Base-by-base conservation (phyloP, 53 echinoderm and acorn worm species). In the Stichopus horrens region DNA sequence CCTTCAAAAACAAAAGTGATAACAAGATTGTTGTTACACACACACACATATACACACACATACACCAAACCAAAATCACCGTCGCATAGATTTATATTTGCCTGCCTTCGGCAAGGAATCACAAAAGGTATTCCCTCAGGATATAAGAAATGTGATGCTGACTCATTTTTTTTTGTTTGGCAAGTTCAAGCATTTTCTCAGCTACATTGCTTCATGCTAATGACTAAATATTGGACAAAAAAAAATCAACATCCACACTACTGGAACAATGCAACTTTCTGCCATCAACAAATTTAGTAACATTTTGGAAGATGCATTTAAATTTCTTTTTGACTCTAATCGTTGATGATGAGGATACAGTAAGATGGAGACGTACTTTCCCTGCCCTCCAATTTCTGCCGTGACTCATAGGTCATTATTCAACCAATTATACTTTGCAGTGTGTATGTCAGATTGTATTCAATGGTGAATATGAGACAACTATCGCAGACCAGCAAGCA, bases 351-450 rank as follows among this genome's bases (percentile, higher is more conserved):
- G 37, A 37, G 37, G 20, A 14, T 74, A 14, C 14, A 73, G 13
- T 6, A n/a, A 71, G 14, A 74, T 55, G 56, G 6, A 14, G 55
- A 79, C 8, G 55, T 8, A 55, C 79, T 55, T 79, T 19, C 37
- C 16, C 53, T 37, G 19, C 79, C 20, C 79, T 79, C 16, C 7
- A n/a, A 79, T 55, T 21, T 55, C 79, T 14, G 52, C 79, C 9
- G 23, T 55, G 79, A 79, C 79, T 79, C 79, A 79, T 16, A 79
- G 56, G 37, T 55, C 19, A 54, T 55, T 79, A 14, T 79, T 79
- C 79, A 79, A 54, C 16, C 54, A 78, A 78, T 78, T 78, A 78
- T 23, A 71, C 71, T 7, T 13, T 6, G 18, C 16, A 71, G 71
- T 71, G 71, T 71, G 71, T 71, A 71, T 71, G 71, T 71, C 71